Percentiles rank a stretch among this genome's conserved stretches.
Evolutionary conservation across 2,113 vertebrate species (phyloP).

Genomic region (Theropithecus gelada): DNA sequence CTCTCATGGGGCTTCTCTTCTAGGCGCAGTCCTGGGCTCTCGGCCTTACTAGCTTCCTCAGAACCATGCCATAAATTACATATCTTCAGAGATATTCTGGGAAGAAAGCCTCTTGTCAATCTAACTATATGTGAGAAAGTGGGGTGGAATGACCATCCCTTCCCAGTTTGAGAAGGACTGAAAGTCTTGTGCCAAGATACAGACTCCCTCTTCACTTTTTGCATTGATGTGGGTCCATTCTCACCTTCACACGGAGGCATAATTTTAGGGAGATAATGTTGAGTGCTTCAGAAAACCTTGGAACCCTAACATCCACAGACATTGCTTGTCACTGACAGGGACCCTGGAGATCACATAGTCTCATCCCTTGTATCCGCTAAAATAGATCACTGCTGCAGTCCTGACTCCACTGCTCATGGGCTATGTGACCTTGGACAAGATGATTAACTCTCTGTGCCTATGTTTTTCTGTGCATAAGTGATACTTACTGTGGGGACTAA

Average conservation of each 20-base stretch:
- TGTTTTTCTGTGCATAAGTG: neutral
- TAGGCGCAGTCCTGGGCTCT: neutral
- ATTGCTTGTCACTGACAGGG: neutral
- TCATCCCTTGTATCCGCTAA: neutral
- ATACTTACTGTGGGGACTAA: neutral
- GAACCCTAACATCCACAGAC: neutral
- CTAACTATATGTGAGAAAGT: neutral
- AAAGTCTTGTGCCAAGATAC: neutral
- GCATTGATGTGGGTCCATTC: neutral
- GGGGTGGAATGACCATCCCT: neutral
- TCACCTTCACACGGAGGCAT: neutral
- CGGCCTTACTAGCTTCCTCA: neutral
- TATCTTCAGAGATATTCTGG: conserved; percentile 15
- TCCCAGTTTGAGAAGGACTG: neutral
- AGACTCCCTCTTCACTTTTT: neutral
- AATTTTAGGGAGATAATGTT: neutral
- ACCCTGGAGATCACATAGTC: neutral
- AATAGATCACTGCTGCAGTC: neutral
- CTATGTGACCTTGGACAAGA: neutral
- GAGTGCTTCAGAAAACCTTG: neutral
- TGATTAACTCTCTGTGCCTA: conserved; percentile 1
- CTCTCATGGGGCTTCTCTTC: neutral
- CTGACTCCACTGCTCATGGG: neutral
- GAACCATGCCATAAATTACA: neutral
- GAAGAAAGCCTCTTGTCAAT: neutral